These are phyloP conservation scores for Poeciliopsis gracilis DNA, from an alignment of 2,797 vertebrate species.

Conservation along the genomic window DNA sequence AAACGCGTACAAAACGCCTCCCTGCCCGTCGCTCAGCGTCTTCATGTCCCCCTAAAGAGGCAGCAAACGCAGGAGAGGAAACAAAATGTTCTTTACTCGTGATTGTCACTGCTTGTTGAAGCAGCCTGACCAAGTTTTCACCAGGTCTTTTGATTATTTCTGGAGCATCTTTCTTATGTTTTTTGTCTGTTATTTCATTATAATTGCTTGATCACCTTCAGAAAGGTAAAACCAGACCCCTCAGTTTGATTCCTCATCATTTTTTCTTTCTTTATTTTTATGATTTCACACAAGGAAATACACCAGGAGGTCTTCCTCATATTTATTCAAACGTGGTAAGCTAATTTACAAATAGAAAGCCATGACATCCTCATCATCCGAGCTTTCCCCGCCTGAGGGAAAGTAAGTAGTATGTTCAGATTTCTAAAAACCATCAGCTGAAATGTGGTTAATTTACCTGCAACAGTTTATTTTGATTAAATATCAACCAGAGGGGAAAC, in stretches of 20 bases:
- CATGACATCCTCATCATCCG: not conserved
- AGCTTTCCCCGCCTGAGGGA: not conserved
- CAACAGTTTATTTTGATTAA: not conserved
- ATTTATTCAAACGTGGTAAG: not conserved
- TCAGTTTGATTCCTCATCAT: not conserved
- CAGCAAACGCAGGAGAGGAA: constrained; percentile 20
- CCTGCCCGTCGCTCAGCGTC: constrained; percentile 6
- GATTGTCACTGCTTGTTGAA: not conserved
- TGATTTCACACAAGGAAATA: not conserved
- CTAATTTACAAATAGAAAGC: not conserved
- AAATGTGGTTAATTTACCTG: not conserved
- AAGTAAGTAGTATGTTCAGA: not conserved
- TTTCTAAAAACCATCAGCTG: not conserved
- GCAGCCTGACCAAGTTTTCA: not conserved
- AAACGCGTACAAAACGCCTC: constrained; percentile 41
- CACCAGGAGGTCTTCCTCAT: not conserved
- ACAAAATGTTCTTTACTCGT: not conserved
- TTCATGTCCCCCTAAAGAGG: constrained; percentile 11
- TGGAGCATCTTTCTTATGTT: not conserved
- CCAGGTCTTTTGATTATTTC: not conserved
- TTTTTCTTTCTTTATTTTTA: not conserved
- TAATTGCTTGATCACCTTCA: not conserved
- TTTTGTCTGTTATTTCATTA: no score
- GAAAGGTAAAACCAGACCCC: not conserved
- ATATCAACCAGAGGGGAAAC: not conserved